Evolutionary conservation across 2,797 vertebrate species (phyloP), one percentile per base, ranked within the genome.

Genomic region (Rachycentron canadum): DNA sequence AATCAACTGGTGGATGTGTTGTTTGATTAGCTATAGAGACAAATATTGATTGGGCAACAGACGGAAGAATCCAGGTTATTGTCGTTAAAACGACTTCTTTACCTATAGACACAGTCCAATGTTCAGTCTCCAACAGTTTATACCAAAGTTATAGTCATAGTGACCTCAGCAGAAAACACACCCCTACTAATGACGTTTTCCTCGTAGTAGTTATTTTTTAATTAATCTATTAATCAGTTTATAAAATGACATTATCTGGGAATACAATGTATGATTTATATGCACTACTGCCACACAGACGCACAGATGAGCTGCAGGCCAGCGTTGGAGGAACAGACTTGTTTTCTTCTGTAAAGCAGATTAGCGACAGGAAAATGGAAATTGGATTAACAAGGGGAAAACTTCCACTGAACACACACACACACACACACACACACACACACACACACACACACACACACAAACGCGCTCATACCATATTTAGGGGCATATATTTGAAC

Each of bases 281-380:
- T 41, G 34, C 26, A 36, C n/a, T 2, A 2, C 21, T 14, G 34
- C 10, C 45, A 3, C 45, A 66, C 52, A 43, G 40, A 70, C 41
- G 57, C 26, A 41, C 9, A 2, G 2, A 63, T n/a, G 30, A 52
- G 67, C 83, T 84, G 73, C 65, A 81, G 78, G 82, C 70, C 43
- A 41, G n/a, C 75, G 81, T 67, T 66, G 75, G 77, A 82, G 78
- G 76, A 86, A 72, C 63, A 67, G 21, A 58, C 69, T 57, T 73
- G 80, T 77, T 86, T 80, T 57, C 71, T 77, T 67, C 77, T 83
- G 61, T 73, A 73, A 78, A 76, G 76, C 69, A 75, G 76, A 87
- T 87, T 83, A 85, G 50, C 8, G 26, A 85, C 74, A 76, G 69
- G 72, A 78, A 85, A 81, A 72, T 74, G 62, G 60, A 83, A 85